A percentile compares a stretch with the other conserved stretches of the same genome.
phyloP scores from a whole-genome alignment of 2,113 vertebrate genomes.

The Archilochus colubris region DNA sequence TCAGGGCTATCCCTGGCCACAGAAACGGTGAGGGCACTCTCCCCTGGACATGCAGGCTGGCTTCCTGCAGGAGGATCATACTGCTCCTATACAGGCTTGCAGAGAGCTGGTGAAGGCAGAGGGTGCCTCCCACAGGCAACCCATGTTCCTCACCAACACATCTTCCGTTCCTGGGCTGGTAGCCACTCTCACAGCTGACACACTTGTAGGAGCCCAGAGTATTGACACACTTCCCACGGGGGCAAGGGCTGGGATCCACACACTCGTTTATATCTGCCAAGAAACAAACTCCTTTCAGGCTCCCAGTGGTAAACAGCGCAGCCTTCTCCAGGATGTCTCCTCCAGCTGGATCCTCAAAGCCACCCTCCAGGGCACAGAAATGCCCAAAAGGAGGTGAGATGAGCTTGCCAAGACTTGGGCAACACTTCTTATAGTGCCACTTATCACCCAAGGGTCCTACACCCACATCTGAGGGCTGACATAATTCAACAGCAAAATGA shows the following conservation, averaged over 20 bases:
- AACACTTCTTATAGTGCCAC: neutral
- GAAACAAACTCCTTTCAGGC: slow-evolving; percentile 59
- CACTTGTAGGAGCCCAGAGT: slow-evolving; percentile 85
- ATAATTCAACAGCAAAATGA: neutral
- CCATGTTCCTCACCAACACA: slow-evolving; percentile 84
- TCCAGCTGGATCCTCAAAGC: neutral
- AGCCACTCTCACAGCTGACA: slow-evolving; percentile 84
- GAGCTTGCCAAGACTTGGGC: neutral
- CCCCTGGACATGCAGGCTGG: neutral
- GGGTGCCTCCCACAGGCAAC: neutral
- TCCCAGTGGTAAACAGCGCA: neutral
- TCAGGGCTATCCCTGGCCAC: neutral
- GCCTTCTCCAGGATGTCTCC: neutral
- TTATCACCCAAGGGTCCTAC: neutral
- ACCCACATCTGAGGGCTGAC: neutral
- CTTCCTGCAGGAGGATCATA: neutral
- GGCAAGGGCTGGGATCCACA: slow-evolving; percentile 80
- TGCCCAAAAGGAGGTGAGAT: neutral
- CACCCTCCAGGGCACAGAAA: neutral
- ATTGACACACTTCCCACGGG: slow-evolving; percentile 81
- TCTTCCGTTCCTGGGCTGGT: slow-evolving; percentile 75
- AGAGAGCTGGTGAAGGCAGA: rapidly evolving
- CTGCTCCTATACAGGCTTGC: neutral
- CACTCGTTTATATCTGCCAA: slow-evolving; percentile 86
- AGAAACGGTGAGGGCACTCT: neutral